Percentiles rank a stretch among this genome's conserved stretches.
Conservation (phyloP, 1,140 invertebrate species). For the Aphelenchoides avenae region DNA sequence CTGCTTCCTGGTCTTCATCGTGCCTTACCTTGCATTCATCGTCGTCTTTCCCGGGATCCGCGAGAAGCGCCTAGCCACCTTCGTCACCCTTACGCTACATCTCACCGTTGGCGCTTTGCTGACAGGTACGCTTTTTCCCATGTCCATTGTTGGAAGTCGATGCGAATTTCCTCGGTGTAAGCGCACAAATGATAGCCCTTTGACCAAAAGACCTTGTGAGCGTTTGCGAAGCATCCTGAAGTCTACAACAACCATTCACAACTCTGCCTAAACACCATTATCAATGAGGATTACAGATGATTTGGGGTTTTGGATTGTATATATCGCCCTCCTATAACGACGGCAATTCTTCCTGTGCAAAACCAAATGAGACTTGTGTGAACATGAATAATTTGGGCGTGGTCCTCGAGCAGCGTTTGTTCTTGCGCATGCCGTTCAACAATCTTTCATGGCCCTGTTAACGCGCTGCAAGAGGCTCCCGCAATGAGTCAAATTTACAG, state of each 20-base stretch:
- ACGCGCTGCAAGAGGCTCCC: no score
- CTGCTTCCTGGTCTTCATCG: slow-evolving; percentile 34
- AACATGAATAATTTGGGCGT: background rate
- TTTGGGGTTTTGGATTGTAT: background rate
- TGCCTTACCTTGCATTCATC: slow-evolving; percentile 45
- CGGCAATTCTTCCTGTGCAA: no score
- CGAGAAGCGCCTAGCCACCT: slow-evolving; percentile 41
- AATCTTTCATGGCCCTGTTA: no score
- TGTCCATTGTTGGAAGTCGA: background rate
- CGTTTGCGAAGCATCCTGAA: background rate
- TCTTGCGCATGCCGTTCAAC: no score
- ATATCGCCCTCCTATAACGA: no score
- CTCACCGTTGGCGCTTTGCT: slow-evolving; percentile 42
- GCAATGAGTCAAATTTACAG: no score
- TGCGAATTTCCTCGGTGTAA: slow-evolving; percentile 13
- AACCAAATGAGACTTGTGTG: no score
- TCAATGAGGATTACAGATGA: slow-evolving; percentile 4
- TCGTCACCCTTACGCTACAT: slow-evolving; percentile 34
- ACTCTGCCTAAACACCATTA: slow-evolving; percentile 1
- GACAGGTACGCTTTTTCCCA: slow-evolving; percentile 30
- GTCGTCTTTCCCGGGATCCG: slow-evolving; percentile 46
- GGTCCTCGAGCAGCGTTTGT: no score
- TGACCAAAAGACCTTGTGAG: background rate
- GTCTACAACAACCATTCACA: background rate
- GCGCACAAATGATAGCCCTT: background rate